Conservation (phyloP, 1,140 invertebrate species). For the Thalassaphorura encarpata region DNA sequence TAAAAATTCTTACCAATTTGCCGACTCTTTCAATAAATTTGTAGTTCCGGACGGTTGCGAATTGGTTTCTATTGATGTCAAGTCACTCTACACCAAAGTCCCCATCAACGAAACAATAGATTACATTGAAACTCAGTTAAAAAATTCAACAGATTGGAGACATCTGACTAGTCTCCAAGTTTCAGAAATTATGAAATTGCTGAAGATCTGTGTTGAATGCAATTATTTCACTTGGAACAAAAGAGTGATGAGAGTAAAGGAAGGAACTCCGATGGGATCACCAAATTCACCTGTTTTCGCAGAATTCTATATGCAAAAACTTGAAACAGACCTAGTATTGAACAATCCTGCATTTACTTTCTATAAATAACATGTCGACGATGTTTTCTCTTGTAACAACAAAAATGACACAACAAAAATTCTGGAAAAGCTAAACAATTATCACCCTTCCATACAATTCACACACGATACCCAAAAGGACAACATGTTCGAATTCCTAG, state of each 20-base stretch:
- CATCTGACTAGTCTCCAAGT: neutral
- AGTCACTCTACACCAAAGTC: constrained; percentile 25
- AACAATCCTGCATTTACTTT: constrained; percentile 8
- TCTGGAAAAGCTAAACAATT: constrained; percentile 7
- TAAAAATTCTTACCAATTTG: constrained; percentile 21
- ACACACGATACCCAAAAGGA: constrained; percentile 27
- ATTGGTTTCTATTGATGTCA: constrained; percentile 27
- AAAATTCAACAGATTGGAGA: neutral
- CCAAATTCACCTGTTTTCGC: constrained; percentile 12
- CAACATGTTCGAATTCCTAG: constrained; percentile 23
- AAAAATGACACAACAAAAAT: neutral
- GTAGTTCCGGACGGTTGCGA: neutral
- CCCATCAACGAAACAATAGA: constrained; percentile 2
- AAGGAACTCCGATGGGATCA: constrained; percentile 26
- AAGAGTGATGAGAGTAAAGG: constrained; percentile 19
- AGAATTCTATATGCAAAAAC: constrained; percentile 14
- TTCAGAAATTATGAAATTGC: constrained; percentile 12
- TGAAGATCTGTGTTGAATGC: constrained; percentile 8
- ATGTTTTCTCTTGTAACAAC: constrained; percentile 24
- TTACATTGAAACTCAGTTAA: neutral
- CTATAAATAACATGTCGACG: constrained; percentile 27
- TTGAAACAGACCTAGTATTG: constrained; percentile 12
- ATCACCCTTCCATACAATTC: constrained; percentile 25
- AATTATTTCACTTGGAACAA: constrained; percentile 16
- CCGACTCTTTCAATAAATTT: constrained; percentile 1